Evolutionary conservation across 2,797 vertebrate genomes (phyloP).

Genomic region (Parauchenoglanis ngamensis): DNA sequence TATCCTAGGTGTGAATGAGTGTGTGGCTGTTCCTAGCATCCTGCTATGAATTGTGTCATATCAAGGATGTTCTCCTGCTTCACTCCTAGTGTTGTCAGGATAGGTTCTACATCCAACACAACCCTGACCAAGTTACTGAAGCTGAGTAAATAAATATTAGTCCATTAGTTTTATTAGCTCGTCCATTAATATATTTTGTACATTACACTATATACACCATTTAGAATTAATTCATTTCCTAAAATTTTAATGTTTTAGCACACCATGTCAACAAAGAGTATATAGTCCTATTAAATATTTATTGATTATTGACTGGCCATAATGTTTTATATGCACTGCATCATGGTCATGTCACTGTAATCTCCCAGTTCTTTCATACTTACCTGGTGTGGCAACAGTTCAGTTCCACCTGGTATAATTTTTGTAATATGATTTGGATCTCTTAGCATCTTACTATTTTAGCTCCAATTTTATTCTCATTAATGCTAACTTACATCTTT

Average conservation of each 20-base stretch:
- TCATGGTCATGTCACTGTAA: too few species aligned
- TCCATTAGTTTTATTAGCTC: neutral
- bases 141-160: neutral
- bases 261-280: too few species aligned
- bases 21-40: neutral
- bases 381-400: too few species aligned
- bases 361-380: too few species aligned
- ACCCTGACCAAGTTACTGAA: neutral
- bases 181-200: neutral
- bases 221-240: neutral
- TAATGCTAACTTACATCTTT: too few species aligned
- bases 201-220: neutral
- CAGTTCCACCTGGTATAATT: too few species aligned
- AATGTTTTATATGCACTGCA: neutral
- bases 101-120: neutral
- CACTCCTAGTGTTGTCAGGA: neutral
- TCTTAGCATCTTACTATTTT: too few species aligned
- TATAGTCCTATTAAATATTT: neutral
- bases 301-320: neutral
- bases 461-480: too few species aligned
- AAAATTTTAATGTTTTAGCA: neutral
- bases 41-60: neutral
- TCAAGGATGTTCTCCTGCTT: neutral
- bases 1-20: neutral
- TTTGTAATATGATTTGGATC: too few species aligned